Evolutionary conservation across 2,113 vertebrate species (phyloP), one percentile per base, ranked within the genome.

Genomic region (Tenebrosternarchus preto): DNA sequence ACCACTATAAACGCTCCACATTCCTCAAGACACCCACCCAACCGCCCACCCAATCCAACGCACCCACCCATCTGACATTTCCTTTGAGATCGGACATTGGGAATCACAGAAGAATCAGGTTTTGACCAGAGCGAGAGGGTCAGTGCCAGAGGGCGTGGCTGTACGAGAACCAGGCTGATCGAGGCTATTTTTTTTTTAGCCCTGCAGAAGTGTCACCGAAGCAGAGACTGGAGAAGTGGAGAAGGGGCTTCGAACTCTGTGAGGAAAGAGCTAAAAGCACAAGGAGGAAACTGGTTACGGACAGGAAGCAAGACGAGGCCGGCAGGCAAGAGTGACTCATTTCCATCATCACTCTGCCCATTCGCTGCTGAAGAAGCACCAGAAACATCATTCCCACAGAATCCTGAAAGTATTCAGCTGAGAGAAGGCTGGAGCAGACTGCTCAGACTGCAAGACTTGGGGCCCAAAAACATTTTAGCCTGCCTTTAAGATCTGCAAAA

Each of bases 141-240:
- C n/a, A n/a, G n/a, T n/a, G n/a, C n/a, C n/a, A n/a, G n/a, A n/a
- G n/a, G n/a, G n/a, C n/a, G n/a, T n/a, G n/a, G n/a, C n/a, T n/a
- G 57, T 64, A 69, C 53, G 78, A 60, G 60, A 72, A 36, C 71
- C 68, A 15, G 57, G 46, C 59, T 57, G 55, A 24, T 25, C 25
- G 4, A 19, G 56, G n/a, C 19, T 79, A 73, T 80, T 73, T 73
- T 80, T 73, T n/a, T n/a, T n/a, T n/a, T n/a, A 64, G 69, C 69
- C 15, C 6, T 5, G 11, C 39, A 9, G n/a, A 55, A 36, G 25
- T 66, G 55, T 80, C 59, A 73, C 70, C 73, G 70, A 57, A 66
- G 16, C 59, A 73, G 25, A 46, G 61, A 31, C 29, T 53, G 71
- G 69, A 55, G 63, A 64, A 17, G 7, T 19, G 69, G 64, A 12